These are phyloP conservation scores for Eilema depressum DNA, from an alignment of 2,888 invertebrate species.

Conservation along the genomic window DNA sequence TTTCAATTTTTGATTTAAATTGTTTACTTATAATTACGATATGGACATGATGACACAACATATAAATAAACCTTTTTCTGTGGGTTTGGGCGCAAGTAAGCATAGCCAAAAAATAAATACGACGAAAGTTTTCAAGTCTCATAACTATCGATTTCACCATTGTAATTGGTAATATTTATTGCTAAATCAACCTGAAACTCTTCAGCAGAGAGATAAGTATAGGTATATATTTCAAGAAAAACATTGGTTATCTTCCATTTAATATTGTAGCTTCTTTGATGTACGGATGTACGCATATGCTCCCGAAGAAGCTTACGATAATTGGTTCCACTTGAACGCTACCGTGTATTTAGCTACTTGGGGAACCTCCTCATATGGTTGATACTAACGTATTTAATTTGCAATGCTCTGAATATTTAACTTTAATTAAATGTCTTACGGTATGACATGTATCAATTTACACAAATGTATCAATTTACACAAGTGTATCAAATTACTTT, in stretches of 20 bases:
- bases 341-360: background rate
- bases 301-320: conserved; percentile 1
- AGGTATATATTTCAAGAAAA: background rate
- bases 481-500: no score
- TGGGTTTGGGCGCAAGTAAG: no score
- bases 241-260: background rate
- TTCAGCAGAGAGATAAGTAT: background rate
- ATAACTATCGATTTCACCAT: background rate
- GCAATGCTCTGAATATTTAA: background rate
- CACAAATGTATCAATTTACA: no score
- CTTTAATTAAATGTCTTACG: background rate
- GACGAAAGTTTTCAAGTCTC: background rate
- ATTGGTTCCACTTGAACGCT: conserved; percentile 2
- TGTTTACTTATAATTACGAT: no score
- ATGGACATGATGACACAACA: no score
- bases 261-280: background rate
- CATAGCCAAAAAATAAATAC: no score
- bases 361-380: background rate
- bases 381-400: conserved; percentile 1
- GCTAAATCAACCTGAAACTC: background rate
- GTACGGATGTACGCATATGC: background rate
- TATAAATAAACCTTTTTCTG: no score
- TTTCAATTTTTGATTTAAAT: no score
- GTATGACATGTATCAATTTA: no score
- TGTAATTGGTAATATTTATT: background rate